Evolutionary conservation across 1,140 invertebrate genomes (phyloP).

Genomic region (Archivesica marissinica): DNA sequence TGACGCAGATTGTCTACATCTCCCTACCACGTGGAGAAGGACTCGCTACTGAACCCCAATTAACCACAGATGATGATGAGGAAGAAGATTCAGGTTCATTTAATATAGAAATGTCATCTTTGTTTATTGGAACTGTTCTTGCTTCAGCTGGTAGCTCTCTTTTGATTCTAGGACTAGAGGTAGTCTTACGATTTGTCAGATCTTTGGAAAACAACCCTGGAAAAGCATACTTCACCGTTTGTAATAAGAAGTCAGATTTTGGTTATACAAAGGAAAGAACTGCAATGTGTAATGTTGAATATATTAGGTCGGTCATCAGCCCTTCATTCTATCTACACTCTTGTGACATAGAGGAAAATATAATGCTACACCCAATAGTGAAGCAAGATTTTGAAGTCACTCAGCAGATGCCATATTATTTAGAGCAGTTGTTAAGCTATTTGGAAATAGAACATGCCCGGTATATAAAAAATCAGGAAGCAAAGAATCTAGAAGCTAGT

Average conservation of each 20-base stretch:
- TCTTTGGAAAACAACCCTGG: conserved; percentile 24
- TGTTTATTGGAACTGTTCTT: background rate
- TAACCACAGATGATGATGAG: background rate
- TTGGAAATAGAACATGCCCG: background rate
- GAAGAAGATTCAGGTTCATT: conserved; percentile 15
- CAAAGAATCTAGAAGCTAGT: background rate
- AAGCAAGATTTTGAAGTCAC: background rate
- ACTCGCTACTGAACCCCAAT: background rate
- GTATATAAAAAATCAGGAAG: background rate
- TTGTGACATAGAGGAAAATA: background rate
- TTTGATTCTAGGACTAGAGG: background rate
- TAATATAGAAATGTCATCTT: conserved; percentile 14
- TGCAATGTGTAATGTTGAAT: background rate
- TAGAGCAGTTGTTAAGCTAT: background rate
- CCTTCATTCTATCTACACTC: background rate
- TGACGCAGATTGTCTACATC: conserved; percentile 36
- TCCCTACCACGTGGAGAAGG: conserved; percentile 6
- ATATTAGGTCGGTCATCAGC: background rate
- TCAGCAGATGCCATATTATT: background rate
- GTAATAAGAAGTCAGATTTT: background rate
- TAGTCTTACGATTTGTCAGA: conserved; percentile 24
- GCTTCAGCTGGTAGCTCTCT: background rate
- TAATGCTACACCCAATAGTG: background rate
- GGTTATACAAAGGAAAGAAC: background rate
- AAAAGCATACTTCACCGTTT: background rate